These are phyloP conservation scores for Dendrolimus kikuchii DNA, from an alignment of 1,140 invertebrate genomes.

Conservation along the genomic window DNA sequence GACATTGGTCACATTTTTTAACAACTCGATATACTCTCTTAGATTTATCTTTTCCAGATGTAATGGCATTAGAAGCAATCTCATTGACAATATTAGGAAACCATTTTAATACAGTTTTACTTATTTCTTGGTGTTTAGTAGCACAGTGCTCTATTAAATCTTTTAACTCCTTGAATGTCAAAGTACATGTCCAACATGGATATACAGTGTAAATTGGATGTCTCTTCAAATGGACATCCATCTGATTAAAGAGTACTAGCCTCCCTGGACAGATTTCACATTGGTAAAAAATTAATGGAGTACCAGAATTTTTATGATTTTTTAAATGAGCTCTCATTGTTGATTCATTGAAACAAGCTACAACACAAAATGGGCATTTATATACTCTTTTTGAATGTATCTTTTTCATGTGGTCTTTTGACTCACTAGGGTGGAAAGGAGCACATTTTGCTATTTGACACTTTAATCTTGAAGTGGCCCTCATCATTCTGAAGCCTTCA, in stretches of 20 bases:
- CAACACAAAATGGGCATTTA: slow-evolving; percentile 56
- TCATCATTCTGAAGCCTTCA: slow-evolving; percentile 66
- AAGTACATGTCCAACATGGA: slow-evolving; percentile 49
- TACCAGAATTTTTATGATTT: slow-evolving; percentile 19
- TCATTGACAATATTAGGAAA: slow-evolving; percentile 16
- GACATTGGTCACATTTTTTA: slow-evolving; percentile 44
- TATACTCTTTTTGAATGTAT: slow-evolving; percentile 58
- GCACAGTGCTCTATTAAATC: slow-evolving; percentile 42
- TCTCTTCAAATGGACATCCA: slow-evolving; percentile 38
- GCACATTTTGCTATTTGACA: slow-evolving; percentile 56
- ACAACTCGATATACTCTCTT: slow-evolving; percentile 34
- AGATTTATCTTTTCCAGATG: slow-evolving; percentile 5
- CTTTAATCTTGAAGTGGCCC: slow-evolving; percentile 54
- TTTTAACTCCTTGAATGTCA: slow-evolving; percentile 25
- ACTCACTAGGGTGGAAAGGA: slow-evolving; percentile 57
- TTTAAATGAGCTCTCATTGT: slow-evolving; percentile 42
- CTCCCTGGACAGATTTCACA: slow-evolving; percentile 49
- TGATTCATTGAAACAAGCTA: slow-evolving; percentile 38
- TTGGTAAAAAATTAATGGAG: slow-evolving; percentile 36
- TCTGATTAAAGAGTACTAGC: slow-evolving; percentile 35
- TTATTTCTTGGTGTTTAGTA: slow-evolving; percentile 21
- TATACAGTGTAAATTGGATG: slow-evolving; percentile 33
- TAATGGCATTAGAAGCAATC: neutral
- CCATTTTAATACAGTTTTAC: slow-evolving; percentile 13
- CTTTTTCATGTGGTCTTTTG: slow-evolving; percentile 52